Percentiles rank a stretch among this genome's conserved stretches.
These are phyloP conservation scores for Mionectes macconnelli DNA, from an alignment of 2,113 vertebrate species.

Conservation along the genomic window DNA sequence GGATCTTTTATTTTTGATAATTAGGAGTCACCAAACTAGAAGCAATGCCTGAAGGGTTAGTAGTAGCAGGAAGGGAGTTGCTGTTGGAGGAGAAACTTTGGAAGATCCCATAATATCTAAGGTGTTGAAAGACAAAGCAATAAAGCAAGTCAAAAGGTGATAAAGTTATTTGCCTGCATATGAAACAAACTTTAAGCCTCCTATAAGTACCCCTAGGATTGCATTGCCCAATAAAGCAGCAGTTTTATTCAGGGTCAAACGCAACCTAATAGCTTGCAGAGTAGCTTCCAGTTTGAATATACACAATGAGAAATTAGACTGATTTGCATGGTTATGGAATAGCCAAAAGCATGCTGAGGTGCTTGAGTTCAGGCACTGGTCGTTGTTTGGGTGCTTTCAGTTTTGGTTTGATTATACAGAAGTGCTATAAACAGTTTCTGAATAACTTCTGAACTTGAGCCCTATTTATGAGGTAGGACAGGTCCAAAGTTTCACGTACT, in stretches of 20 bases:
- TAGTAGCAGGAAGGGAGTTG: background rate
- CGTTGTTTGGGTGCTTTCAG: background rate
- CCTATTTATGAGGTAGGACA: background rate
- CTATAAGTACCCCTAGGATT: background rate
- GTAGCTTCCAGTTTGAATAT: background rate
- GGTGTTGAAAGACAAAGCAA: background rate
- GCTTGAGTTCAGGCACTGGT: background rate
- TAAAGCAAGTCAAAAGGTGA: background rate
- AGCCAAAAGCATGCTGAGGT: background rate
- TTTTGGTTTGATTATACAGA: background rate
- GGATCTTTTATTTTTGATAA: background rate
- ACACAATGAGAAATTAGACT: background rate
- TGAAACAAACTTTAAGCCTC: background rate
- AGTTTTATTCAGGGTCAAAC: background rate
- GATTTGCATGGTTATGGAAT: background rate
- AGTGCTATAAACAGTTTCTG: background rate
- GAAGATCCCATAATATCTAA: background rate
- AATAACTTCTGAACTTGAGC: background rate
- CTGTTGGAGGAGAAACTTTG: background rate
- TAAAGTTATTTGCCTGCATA: conserved; percentile 18
- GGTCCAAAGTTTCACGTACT: background rate
- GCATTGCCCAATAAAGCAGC: background rate
- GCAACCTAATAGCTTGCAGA: background rate
- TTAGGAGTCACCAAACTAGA: background rate
- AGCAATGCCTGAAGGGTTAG: background rate